These are phyloP conservation scores for Trilocha varians DNA, from an alignment of 2,888 invertebrate genomes.

Conservation along the genomic window DNA sequence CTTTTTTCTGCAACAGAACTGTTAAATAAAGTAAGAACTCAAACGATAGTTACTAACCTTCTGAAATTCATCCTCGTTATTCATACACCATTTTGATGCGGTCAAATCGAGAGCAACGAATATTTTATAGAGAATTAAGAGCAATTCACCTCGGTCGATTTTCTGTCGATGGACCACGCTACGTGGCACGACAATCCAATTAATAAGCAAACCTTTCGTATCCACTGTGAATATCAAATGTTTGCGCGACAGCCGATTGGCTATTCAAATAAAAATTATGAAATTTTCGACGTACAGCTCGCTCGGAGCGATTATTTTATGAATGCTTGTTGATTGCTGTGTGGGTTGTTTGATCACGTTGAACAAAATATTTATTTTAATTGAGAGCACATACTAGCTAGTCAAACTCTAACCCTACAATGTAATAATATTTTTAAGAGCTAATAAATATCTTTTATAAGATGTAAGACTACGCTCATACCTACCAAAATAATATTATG, in stretches of 20 bases:
- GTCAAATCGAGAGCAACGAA: constrained; percentile 28
- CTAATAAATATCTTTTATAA: too few species aligned
- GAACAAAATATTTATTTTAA: neutral
- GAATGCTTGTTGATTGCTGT: neutral
- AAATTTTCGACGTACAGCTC: neutral
- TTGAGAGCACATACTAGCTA: too few species aligned
- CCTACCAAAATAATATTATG: too few species aligned
- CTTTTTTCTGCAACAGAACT: too few species aligned
- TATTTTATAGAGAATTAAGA: constrained; percentile 56
- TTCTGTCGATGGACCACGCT: constrained; percentile 33
- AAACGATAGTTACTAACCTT: too few species aligned
- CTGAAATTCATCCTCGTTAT: constrained; percentile 47
- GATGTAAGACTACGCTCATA: too few species aligned
- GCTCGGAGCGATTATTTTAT: neutral
- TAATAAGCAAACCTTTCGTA: constrained; percentile 65
- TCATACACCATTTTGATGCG: constrained; percentile 36
- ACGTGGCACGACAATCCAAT: constrained; percentile 59
- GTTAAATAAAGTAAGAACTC: too few species aligned
- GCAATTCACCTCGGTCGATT: constrained; percentile 57
- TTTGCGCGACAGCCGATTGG: constrained; percentile 2
- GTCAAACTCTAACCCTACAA: too few species aligned
- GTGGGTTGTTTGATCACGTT: too few species aligned
- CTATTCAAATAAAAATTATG: constrained; percentile 3
- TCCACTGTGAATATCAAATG: constrained; percentile 49
- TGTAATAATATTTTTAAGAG: too few species aligned